These are phyloP conservation scores for Chelmon rostratus DNA, from an alignment of 2,797 vertebrate genomes.

Conservation along the genomic window DNA sequence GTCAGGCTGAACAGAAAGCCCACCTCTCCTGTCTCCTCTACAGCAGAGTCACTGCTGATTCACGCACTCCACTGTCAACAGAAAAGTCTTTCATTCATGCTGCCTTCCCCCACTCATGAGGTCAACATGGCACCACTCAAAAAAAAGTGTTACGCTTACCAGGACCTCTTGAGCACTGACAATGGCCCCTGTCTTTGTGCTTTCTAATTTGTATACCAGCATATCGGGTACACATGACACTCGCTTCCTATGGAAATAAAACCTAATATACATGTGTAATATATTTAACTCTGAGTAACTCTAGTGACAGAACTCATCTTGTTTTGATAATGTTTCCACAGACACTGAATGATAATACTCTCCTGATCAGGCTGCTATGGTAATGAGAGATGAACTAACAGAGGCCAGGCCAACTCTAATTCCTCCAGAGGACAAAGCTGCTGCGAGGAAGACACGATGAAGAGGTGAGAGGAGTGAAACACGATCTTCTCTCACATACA, in stretches of 20 bases:
- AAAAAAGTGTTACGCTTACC: slow-evolving; percentile 32
- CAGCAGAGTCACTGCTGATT: slow-evolving; percentile 69
- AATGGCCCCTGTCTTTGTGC: slow-evolving; percentile 24
- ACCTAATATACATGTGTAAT: background rate
- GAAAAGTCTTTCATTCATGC: slow-evolving; percentile 60
- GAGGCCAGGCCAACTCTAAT: slow-evolving; percentile 8
- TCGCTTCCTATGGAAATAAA: background rate
- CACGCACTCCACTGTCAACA: slow-evolving; percentile 60
- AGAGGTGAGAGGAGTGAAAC: slow-evolving; percentile 47
- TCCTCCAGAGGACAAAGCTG: slow-evolving; percentile 42
- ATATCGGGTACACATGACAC: background rate
- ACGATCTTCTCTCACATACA: slow-evolving; percentile 24
- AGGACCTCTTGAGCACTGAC: slow-evolving; percentile 28
- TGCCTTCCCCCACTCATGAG: slow-evolving; percentile 41
- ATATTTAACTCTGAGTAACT: background rate
- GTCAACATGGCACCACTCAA: slow-evolving; percentile 61
- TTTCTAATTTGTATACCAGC: background rate
- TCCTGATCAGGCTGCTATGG: background rate
- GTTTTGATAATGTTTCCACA: slow-evolving; percentile 22
- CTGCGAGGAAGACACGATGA: slow-evolving; percentile 24
- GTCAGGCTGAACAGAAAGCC: slow-evolving; percentile 15
- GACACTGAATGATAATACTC: slow-evolving; percentile 5
- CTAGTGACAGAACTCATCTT: background rate
- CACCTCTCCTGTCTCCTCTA: slow-evolving; percentile 38
- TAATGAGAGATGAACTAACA: slow-evolving; percentile 14